A percentile compares a stretch with the other conserved stretches of the same genome.
Conservation (phyloP, 1,140 invertebrate species). For the Amyelois transitella region DNA sequence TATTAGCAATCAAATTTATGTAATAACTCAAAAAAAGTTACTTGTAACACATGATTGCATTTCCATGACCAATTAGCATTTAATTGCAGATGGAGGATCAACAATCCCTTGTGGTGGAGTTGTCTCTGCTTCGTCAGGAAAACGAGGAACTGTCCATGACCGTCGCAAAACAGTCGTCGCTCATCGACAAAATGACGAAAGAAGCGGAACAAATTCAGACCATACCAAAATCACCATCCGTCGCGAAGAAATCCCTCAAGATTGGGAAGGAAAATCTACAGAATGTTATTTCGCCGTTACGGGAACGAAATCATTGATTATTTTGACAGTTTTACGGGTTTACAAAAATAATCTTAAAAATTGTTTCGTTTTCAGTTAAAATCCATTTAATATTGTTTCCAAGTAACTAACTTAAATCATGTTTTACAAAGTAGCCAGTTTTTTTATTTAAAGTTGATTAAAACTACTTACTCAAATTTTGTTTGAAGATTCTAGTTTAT, state of each 20-base stretch:
- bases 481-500: neutral
- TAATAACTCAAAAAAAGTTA: no score
- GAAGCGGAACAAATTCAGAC: constrained; percentile 42
- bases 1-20: neutral
- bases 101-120: constrained; percentile 60
- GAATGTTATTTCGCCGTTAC: constrained; percentile 49
- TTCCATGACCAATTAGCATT: no score
- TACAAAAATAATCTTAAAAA: neutral
- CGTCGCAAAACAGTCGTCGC: constrained; percentile 55
- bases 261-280: constrained; percentile 63
- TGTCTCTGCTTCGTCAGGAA: constrained; percentile 63
- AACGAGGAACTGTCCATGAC: constrained; percentile 61
- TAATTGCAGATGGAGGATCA: constrained; percentile 59
- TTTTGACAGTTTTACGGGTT: neutral
- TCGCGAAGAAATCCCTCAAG: constrained; percentile 52
- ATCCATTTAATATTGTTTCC: constrained; percentile 1
- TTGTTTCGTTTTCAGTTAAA: neutral
- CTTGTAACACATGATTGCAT: no score
- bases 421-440: no score
- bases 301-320: constrained; percentile 64
- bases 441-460: no score
- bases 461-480: neutral
- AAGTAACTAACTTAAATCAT: neutral
- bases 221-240: constrained; percentile 55
- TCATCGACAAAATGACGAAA: constrained; percentile 63